Evolutionary conservation across 2,113 vertebrate species (phyloP).

Genomic region (Sula dactylatra): DNA sequence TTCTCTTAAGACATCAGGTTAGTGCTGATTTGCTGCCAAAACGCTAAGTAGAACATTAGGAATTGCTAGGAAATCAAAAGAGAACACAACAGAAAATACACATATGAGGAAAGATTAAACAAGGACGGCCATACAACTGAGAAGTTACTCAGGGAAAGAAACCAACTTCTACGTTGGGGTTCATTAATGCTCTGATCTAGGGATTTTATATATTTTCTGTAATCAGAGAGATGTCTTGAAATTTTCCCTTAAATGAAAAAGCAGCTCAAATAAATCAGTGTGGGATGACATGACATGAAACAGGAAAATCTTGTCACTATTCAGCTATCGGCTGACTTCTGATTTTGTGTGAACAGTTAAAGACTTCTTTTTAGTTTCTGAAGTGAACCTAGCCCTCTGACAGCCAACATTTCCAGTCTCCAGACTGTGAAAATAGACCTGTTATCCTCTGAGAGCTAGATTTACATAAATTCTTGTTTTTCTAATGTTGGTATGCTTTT

Average conservation of each 20-base stretch:
- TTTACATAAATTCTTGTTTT: background rate
- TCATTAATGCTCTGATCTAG: background rate
- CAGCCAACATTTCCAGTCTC: background rate
- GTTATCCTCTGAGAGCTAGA: background rate
- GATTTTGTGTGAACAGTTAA: background rate
- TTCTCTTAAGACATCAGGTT: slow-evolving; percentile 29
- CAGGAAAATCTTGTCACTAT: background rate
- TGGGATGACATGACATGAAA: background rate
- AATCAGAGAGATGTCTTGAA: background rate
- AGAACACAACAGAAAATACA: background rate
- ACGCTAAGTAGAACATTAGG: background rate
- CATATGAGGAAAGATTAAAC: background rate
- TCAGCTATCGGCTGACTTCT: background rate
- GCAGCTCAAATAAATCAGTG: background rate
- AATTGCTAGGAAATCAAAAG: slow-evolving; percentile 4
- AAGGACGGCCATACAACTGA: background rate
- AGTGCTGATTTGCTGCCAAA: slow-evolving; percentile 45
- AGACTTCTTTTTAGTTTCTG: background rate
- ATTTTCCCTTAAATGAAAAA: background rate
- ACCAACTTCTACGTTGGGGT: background rate
- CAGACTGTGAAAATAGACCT: background rate
- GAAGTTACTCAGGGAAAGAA: background rate
- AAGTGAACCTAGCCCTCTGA: background rate
- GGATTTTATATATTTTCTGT: background rate
- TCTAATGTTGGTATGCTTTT: background rate